Conservation (phyloP, 2,888 invertebrate genomes). For the Sialis lutaria region DNA sequence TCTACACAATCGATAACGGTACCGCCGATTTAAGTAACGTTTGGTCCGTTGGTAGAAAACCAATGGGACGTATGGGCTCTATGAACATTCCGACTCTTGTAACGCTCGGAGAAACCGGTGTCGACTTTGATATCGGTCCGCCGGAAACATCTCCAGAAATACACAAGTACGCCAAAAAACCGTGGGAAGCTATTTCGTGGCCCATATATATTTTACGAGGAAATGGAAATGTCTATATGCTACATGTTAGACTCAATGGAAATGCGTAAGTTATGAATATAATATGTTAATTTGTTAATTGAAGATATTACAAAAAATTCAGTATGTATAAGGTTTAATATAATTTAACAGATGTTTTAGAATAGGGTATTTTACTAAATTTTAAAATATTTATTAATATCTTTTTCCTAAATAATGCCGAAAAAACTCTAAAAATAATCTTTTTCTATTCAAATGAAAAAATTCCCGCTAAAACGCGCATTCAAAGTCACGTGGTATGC, state of each 20-base stretch:
- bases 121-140: constrained; percentile 70
- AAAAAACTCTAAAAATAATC: too few species aligned
- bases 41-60: constrained; percentile 21
- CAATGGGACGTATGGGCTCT: constrained; percentile 20
- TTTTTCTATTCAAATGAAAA: too few species aligned
- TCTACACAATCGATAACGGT: constrained; percentile 19
- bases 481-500: too few species aligned
- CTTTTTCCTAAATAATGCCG: too few species aligned
- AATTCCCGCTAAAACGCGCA: too few species aligned
- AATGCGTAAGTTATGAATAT: constrained; percentile 20
- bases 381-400: too few species aligned
- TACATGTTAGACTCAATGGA: constrained; percentile 26
- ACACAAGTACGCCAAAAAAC: constrained; percentile 4
- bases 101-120: constrained; percentile 64
- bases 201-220: constrained; percentile 66
- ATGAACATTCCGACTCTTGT: constrained; percentile 21
- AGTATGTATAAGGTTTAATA: too few species aligned
- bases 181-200: constrained; percentile 29
- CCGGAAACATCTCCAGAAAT: constrained; percentile 19
- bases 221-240: constrained; percentile 61
- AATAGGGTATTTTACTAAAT: too few species aligned
- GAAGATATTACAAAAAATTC: too few species aligned
- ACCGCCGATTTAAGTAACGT: constrained; percentile 15
- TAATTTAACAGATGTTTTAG: too few species aligned
- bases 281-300: too few species aligned